These are phyloP conservation scores for Stictocephala bisonia DNA, from an alignment of 2,888 invertebrate genomes.

Conservation along the genomic window DNA sequence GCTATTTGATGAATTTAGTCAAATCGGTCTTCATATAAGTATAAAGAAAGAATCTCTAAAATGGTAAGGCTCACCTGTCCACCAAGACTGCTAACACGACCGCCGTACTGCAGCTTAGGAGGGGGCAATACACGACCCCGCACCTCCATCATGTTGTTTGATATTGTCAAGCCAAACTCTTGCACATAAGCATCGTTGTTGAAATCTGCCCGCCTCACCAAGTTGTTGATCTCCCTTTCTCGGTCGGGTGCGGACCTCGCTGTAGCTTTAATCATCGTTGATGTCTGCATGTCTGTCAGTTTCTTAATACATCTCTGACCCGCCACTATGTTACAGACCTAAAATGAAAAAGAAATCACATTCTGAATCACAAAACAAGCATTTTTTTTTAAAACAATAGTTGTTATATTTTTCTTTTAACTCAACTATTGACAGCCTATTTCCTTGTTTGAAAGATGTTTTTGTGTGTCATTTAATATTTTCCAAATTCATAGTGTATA, in stretches of 20 bases:
- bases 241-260: slow-evolving; percentile 95
- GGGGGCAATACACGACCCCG: slow-evolving; percentile 98
- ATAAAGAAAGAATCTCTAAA: too few species aligned
- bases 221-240: slow-evolving; percentile 97
- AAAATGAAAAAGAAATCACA: slow-evolving; percentile 45
- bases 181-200: slow-evolving; percentile 99
- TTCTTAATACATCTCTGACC: slow-evolving; percentile 99
- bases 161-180: slow-evolving; percentile 98
- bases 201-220: slow-evolving; percentile 97
- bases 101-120: slow-evolving; percentile 98
- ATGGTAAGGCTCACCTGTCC: slow-evolving; percentile 43
- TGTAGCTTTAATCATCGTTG: slow-evolving; percentile 99
- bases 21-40: too few species aligned
- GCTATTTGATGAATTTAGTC: too few species aligned
- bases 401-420: too few species aligned
- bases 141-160: slow-evolving; percentile 99
- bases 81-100: slow-evolving; percentile 70
- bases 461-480: too few species aligned
- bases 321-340: slow-evolving; percentile 98
- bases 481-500: too few species aligned
- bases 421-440: too few species aligned
- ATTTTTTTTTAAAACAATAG: too few species aligned
- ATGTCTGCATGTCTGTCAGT: slow-evolving; percentile 99
- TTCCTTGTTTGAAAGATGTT: too few species aligned
- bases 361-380: slow-evolving; percentile 30